These are phyloP conservation scores for Phrynocephalus vlangalii DNA, from an alignment of 2,797 vertebrate genomes.

Conservation along the genomic window DNA sequence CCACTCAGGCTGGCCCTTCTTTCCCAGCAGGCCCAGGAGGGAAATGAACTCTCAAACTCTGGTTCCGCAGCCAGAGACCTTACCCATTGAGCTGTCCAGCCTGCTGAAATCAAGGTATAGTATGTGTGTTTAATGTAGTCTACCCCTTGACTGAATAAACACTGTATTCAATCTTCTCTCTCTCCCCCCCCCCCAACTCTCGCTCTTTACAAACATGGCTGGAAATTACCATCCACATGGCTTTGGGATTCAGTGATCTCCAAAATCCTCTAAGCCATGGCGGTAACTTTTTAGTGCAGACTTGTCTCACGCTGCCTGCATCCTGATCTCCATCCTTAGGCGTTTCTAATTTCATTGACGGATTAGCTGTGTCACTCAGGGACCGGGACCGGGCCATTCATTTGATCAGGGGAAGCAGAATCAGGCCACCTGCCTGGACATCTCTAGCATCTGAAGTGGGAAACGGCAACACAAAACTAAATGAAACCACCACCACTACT, in stretches of 20 bases:
- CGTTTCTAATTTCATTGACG: slow-evolving; percentile 59
- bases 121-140: background rate
- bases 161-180: background rate
- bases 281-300: slow-evolving; percentile 46
- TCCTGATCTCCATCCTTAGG: slow-evolving; percentile 51
- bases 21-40: no score
- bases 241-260: slow-evolving; percentile 26
- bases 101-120: background rate
- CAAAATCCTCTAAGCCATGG: slow-evolving; percentile 15
- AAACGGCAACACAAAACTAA: background rate
- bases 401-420: slow-evolving; percentile 34
- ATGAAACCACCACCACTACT: no score
- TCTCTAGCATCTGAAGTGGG: background rate
- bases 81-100: no score
- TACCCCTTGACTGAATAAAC: background rate
- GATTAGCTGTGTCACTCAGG: slow-evolving; percentile 59
- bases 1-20: no score
- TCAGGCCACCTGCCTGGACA: slow-evolving; percentile 5
- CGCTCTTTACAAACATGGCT: background rate
- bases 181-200: no score
- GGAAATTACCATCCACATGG: slow-evolving; percentile 30
- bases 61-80: no score
- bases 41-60: no score
- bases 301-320: background rate
- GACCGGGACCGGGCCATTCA: slow-evolving; percentile 44